Conservation (phyloP, 2,888 invertebrate species). For the Ophion ellenae region DNA sequence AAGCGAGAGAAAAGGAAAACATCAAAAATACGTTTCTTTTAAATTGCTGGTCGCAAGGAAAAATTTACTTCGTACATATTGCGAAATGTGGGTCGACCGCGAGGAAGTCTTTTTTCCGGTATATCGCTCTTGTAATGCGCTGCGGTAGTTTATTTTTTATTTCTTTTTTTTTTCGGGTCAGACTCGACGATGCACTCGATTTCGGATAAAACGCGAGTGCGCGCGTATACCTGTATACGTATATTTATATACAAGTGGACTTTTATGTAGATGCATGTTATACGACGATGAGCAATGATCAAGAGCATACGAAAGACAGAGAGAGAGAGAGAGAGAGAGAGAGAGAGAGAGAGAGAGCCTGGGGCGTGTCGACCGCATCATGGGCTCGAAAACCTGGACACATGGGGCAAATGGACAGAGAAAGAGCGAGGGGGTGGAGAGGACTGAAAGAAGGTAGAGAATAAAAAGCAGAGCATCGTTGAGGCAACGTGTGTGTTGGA, state of each 20-base stretch:
- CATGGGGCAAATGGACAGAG: background rate
- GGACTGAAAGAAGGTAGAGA: slow-evolving; percentile 40
- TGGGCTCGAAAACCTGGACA: background rate
- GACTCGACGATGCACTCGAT: background rate
- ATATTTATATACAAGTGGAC: background rate
- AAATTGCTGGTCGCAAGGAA: too few species aligned
- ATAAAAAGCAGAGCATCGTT: slow-evolving; percentile 20
- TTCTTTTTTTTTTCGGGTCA: background rate
- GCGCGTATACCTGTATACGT: background rate
- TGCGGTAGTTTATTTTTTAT: too few species aligned
- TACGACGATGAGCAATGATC: slow-evolving; percentile 12
- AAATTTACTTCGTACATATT: too few species aligned
- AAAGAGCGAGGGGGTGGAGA: background rate
- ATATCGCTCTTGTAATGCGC: background rate
- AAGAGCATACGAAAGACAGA: slow-evolving; percentile 1
- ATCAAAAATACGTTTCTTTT: too few species aligned
- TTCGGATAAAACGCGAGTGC: background rate
- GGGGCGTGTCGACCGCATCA: slow-evolving; percentile 7
- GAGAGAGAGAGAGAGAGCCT: background rate
- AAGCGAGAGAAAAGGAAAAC: too few species aligned
- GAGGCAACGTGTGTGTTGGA: slow-evolving; percentile 18
- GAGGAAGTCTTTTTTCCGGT: background rate
- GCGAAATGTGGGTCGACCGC: background rate
- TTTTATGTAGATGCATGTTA: background rate
- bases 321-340: background rate